Evolutionary conservation across 2,113 vertebrate genomes (phyloP).

Genomic region (Leptocoma aspasia): DNA sequence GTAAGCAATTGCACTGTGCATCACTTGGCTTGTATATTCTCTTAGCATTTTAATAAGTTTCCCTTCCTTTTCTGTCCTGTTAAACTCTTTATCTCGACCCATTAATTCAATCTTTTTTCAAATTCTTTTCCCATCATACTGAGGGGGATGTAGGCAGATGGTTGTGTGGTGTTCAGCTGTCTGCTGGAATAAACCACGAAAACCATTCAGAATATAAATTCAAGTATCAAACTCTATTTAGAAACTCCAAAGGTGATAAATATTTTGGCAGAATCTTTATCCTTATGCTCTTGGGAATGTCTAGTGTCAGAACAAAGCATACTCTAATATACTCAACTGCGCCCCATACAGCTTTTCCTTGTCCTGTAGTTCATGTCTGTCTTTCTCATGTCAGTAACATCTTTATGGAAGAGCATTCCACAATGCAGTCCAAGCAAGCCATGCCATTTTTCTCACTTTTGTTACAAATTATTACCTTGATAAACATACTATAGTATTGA

Average conservation of each 20-base stretch:
- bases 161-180: neutral
- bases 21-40: neutral
- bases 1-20: fast-evolving
- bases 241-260: neutral
- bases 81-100: neutral
- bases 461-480: neutral
- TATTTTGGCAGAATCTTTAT: neutral
- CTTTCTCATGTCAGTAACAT: neutral
- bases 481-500: neutral
- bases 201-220: neutral
- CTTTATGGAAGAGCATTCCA: neutral
- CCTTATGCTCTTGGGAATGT: neutral
- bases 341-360: neutral
- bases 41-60: neutral
- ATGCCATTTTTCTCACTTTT: neutral
- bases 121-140: neutral
- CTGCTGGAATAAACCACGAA: neutral
- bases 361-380: neutral
- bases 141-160: fast-evolving
- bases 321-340: too few species aligned
- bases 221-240: neutral
- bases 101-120: neutral
- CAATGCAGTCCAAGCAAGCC: neutral
- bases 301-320: neutral
- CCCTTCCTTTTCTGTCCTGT: neutral